Evolutionary conservation across 2,113 vertebrate genomes (phyloP), one percentile per base, ranked within the genome.

Genomic region (Oceanodroma tethys): DNA sequence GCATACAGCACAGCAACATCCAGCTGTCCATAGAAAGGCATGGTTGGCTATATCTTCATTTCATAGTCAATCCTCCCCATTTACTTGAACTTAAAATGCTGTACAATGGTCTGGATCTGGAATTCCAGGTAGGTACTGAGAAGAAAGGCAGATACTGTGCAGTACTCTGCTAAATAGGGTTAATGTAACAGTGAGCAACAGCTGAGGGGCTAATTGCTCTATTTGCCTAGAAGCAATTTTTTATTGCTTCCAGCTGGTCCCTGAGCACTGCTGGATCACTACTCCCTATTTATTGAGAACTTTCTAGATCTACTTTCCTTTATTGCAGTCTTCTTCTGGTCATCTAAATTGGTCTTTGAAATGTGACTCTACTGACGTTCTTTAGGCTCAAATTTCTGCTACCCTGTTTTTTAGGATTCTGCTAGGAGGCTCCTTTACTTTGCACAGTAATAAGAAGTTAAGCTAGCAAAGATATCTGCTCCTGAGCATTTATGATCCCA

Each of bases 41-140:
- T 5, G 21, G 3, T 2, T 25, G 8, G 7, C 7, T 26, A 1
- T 11, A 34, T 4, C 59, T 18, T 36, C 50, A 45, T 13, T 7
- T 1, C 10, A 59, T 3, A 7, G 32, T 55, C 16, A 30, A 4
- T 14, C 20, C 3, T n/a, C 30, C 11, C 4, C 2, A 2, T 38
- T 30, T 23, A 3, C 8, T 47, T 30, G 4, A 4, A 1, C 32
- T 34, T 48, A 45, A 43, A 55, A 6, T 6, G 4, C 12, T 15
- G 2, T 9, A 3, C 2, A 4, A 4, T 0, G 29, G 4, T 2
- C 32, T 13, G 23, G 23, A 16, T 4, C 11, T 2, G 0, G 12
- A 55, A 19, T 23, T 30, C 22, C 12, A 66, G 3, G 0, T 6
- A 68, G 14, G 10, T 11, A 4, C 27, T 56, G 5, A 26, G 9